Conservation (phyloP, 64 coral and sea anemone genomes). For the Montipora sp. region DNA sequence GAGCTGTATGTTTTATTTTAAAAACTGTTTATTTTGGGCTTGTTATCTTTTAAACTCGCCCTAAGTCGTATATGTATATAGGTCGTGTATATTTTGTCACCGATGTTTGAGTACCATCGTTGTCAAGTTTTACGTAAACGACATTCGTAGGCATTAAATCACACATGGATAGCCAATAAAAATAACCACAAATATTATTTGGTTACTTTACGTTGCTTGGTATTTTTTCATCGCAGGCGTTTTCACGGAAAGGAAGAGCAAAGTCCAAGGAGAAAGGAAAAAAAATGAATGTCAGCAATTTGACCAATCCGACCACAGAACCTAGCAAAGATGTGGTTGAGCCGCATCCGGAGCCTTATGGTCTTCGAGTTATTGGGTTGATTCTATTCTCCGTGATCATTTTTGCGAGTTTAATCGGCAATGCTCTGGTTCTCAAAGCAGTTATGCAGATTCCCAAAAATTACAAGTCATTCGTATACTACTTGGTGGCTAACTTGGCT, state of each 20-base stretch:
- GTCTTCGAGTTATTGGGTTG: constrained; percentile 14
- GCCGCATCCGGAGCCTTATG: not conserved
- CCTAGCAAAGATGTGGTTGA: too few species aligned
- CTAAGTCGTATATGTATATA: too few species aligned
- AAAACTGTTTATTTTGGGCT: too few species aligned
- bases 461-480: constrained; percentile 35
- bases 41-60: too few species aligned
- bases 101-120: too few species aligned
- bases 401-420: constrained; percentile 55
- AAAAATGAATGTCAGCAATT: not conserved
- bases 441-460: not conserved
- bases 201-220: not conserved
- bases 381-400: constrained; percentile 21
- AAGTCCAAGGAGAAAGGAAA: not conserved
- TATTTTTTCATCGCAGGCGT: not conserved
- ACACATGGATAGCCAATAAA: too few species aligned
- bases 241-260: not conserved
- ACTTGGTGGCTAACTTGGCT: constrained; percentile 82
- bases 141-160: too few species aligned
- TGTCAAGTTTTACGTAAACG: too few species aligned
- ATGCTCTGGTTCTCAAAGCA: constrained; percentile 59
- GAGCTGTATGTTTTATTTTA: too few species aligned
- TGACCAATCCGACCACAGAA: not conserved
- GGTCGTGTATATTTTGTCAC: too few species aligned
- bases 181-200: too few species aligned